Base-by-base conservation (phyloP, 2,113 vertebrate genomes). In the Hylia prasina region DNA sequence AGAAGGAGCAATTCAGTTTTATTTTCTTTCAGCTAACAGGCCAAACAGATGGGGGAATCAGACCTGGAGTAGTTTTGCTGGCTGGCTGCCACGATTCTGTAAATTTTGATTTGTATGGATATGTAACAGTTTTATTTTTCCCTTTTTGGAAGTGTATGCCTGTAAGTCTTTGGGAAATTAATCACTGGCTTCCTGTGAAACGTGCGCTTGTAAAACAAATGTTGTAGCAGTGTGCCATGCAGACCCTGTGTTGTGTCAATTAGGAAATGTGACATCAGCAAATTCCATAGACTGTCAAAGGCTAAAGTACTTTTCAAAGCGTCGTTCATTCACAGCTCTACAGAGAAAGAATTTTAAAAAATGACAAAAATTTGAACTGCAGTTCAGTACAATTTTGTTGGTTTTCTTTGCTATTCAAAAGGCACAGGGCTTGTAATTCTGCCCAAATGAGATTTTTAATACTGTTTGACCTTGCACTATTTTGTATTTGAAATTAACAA, bases 61-160 rank as follows among this genome's bases (percentile, higher is more conserved):
- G 97, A 98, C 97, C 97, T 97, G 96, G 93, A 97, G 96, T 97
- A 95, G 96, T 97, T 96, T 88, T 63, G 40, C 87, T 98, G 98
- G 98, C 98, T 94, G 87, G 21, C 94, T 98, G 98, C 98, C 98
- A 98, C 1, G 1, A 70, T 95, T 97, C 96, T 97, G 72, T 98
- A 97, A 97, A 98, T 98, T 98, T 95, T 98, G 94, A 98, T 98
- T 98, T 98, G 96, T 97, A 94, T 82, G 94, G 97, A 97, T 98
- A 95, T 97, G 88, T 97, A 97, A 96, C 97, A 96, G 94, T 98
- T 98, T 97, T 97, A 93, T 97, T 97, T 97, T 96, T 95, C 93
- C 90, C 91, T 97, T 97, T 98, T 97, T 97, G 96, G 96, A 97
- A 97, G 92, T 97, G 71, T 95, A 96, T 96, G 96, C 93, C 56